phyloP scores from a whole-genome alignment of 2,888 invertebrate genomes.

The Metopia argyrocephala region DNA sequence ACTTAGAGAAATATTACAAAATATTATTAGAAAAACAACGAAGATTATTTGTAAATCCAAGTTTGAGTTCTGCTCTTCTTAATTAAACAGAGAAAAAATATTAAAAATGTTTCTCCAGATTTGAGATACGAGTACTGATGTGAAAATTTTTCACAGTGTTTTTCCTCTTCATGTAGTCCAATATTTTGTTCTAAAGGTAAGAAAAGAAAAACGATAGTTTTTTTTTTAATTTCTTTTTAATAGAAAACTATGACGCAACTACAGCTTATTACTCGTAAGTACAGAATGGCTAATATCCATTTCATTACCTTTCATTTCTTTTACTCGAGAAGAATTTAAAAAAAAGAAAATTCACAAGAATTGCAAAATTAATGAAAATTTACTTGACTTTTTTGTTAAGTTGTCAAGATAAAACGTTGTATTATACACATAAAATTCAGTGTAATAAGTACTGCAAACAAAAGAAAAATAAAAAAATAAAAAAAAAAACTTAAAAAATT shows the following conservation, averaged over 20 bases:
- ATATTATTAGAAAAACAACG: no score
- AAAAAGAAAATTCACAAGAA: conserved; percentile 26
- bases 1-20: conserved; percentile 18
- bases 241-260: not conserved
- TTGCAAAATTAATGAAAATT: conserved; percentile 21
- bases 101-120: no score
- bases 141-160: not conserved
- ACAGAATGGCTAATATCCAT: not conserved
- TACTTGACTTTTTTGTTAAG: no score
- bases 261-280: not conserved
- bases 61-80: no score
- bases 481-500: no score
- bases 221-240: not conserved
- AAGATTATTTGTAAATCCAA: no score
- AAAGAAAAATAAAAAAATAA: no score
- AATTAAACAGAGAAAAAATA: no score
- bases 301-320: not conserved
- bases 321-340: not conserved
- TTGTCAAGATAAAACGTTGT: no score
- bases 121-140: no score
- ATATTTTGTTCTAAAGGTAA: conserved; percentile 20
- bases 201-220: conserved; percentile 13
- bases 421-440: no score
- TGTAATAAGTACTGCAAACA: no score
- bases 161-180: conserved; percentile 17